These are phyloP conservation scores for Ormyrus pomaceus DNA, from an alignment of 2,888 invertebrate species.

Conservation along the genomic window DNA sequence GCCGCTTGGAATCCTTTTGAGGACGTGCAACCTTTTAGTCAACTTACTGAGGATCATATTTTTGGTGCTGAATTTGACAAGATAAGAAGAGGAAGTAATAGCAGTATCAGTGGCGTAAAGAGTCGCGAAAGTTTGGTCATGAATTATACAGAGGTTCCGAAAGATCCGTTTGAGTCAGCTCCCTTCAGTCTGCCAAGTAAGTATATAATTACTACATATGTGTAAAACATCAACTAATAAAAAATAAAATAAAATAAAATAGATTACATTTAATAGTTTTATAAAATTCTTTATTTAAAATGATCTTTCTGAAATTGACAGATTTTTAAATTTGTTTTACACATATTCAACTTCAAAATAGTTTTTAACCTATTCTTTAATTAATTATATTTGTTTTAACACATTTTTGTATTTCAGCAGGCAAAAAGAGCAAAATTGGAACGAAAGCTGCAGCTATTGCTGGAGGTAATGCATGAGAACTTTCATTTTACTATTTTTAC, in stretches of 20 bases:
- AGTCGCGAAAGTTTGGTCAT: slow-evolving; percentile 83
- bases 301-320: no score
- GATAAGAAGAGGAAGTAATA: slow-evolving; percentile 86
- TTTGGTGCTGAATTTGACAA: slow-evolving; percentile 91
- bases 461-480: slow-evolving; percentile 76
- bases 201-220: slow-evolving; percentile 57
- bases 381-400: neutral
- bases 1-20: slow-evolving; percentile 91
- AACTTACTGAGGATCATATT: slow-evolving; percentile 87
- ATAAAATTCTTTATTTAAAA: no score
- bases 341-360: no score
- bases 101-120: slow-evolving; percentile 85
- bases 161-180: slow-evolving; percentile 89
- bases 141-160: slow-evolving; percentile 79
- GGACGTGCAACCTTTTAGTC: slow-evolving; percentile 83
- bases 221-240: neutral
- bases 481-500: slow-evolving; percentile 53
- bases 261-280: no score
- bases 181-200: slow-evolving; percentile 86
- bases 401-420: slow-evolving; percentile 65
- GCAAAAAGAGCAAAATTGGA: slow-evolving; percentile 73
- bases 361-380: neutral
- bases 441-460: slow-evolving; percentile 73
- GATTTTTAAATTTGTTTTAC: no score
- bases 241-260: no score